Evolutionary conservation across 2,113 vertebrate species (phyloP), one percentile per base, ranked within the genome.

Genomic region (Tupaia tana): DNA sequence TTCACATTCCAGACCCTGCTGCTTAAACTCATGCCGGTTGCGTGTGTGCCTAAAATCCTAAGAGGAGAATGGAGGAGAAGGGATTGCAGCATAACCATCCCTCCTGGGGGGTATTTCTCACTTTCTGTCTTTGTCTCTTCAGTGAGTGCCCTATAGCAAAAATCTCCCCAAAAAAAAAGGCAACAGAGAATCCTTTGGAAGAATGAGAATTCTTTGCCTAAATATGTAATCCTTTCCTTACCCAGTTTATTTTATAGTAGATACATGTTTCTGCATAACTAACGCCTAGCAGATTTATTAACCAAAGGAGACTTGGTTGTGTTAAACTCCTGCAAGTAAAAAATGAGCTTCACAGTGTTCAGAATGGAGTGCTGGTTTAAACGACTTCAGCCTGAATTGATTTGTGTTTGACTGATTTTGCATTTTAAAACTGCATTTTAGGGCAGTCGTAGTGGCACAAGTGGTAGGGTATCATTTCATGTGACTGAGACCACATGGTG

Each of bases 341-440:
- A 84, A 84, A 94, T 84, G 59, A 92, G 54, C 77, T 34, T 93
- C 83, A 87, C 56, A 91, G 19, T 22, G 56, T 84, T 87, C 6
- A 69, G 56, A 54, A 19, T 77, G 56, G 52, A 6, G 10, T 54
- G 7, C 52, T 94, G 56, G 29, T 86, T 56, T 92, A 67, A 54
- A 85, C 29, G 52, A 27, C 4, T 77, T 88, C 14, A 86, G 31
- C 61, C 43, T 90, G 52, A 86, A 92, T 83, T 88, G 43, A 43
- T 43, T 94, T 92, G 11, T 74, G 34, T 89, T 29, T 80, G 69
- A 75, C 77, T 78, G 13, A 54, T 61, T 58, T 71, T 63, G 79
- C 1, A 69, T 92, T 89, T 94, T 83, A 69, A 87, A 92, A 93
- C 52, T 78, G 16, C 20, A n/a, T 16, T 92, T 88, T 85, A 82